Percentiles rank a stretch among this genome's conserved stretches.
Conservation (phyloP, 2,113 vertebrate genomes). For the Ptyas mucosa region DNA sequence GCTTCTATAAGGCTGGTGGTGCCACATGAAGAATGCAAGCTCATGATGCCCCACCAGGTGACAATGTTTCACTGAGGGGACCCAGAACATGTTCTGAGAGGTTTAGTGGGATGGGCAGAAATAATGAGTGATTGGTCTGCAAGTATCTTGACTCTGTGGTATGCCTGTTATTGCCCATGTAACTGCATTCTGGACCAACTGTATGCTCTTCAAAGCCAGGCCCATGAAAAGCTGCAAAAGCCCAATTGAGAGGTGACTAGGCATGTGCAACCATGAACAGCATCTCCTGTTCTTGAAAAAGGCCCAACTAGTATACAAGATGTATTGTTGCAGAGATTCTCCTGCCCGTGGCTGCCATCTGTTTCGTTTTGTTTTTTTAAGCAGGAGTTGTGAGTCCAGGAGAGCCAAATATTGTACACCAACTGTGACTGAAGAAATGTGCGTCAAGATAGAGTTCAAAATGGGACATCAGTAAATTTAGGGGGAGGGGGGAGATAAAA, state of each 20-base stretch:
- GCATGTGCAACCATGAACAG: background rate
- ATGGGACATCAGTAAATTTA: background rate
- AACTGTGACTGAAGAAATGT: background rate
- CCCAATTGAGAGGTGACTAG: background rate
- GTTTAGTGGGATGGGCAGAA: background rate
- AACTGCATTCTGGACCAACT: background rate
- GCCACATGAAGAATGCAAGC: background rate
- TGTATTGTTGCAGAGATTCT: background rate
- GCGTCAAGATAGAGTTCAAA: background rate
- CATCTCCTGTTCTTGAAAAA: background rate
- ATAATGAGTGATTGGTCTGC: background rate
- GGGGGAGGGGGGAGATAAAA: background rate
- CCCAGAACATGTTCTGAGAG: background rate
- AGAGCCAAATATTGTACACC: background rate
- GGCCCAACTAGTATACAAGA: background rate
- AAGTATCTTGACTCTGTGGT: background rate
- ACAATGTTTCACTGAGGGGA: background rate
- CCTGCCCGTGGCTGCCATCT: background rate
- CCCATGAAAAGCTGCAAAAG: background rate
- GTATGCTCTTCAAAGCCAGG: background rate
- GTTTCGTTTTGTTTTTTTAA: background rate
- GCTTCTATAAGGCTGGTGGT: background rate
- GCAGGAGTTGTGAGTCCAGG: background rate
- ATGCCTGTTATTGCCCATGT: background rate
- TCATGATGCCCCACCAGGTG: background rate